Base-by-base conservation (phyloP, 2,888 invertebrate genomes). In the Galerucella calmariensis region DNA sequence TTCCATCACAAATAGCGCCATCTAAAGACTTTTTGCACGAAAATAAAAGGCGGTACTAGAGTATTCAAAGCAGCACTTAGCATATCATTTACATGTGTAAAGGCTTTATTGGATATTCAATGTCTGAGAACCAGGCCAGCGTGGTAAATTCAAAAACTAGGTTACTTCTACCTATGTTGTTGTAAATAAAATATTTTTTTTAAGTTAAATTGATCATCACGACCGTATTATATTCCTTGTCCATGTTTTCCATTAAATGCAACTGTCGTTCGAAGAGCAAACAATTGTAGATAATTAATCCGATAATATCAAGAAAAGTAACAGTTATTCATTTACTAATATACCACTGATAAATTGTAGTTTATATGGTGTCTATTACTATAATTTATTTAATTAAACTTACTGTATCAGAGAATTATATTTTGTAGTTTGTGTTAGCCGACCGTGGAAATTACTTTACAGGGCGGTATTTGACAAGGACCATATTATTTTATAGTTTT, bases 341-440 rank as follows among this genome's bases (percentile, higher is more conserved):
- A 62, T 62, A 61, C 5, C 61, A 35, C 12, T 27, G 41, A 62
- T 35, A 41, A 41, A 62, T 62, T 62, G 41, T 4, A n/a, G 62
- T 62, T 62, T 62, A 62, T 62, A 14, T n/a, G 35, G 41, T 62
- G 41, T 62, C 62, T 62, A 62, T 62, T n/a, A 35, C 62, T 62
- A 35, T 62, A 62, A 41, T 20, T 56, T 56, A 56, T 20, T 56
- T 62, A 62, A 62, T 62, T 62, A 41, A 62, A 62, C n/a, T 35
- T 62, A 62, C 41, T 62, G n/a, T 62, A 62, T 41, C 16, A 41
- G 16, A 16, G 9, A 62, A 62, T 62, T 62, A 41, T n/a, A 41
- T 62, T 56, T 56, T 48, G 48, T 48, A 14, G 48, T 11, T 16
- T 11, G 20, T 9, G 16, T 56, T 53, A 53, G 53, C 53, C 56